Conservation (phyloP, 2,113 vertebrate genomes). For the Crotalus horridus region DNA sequence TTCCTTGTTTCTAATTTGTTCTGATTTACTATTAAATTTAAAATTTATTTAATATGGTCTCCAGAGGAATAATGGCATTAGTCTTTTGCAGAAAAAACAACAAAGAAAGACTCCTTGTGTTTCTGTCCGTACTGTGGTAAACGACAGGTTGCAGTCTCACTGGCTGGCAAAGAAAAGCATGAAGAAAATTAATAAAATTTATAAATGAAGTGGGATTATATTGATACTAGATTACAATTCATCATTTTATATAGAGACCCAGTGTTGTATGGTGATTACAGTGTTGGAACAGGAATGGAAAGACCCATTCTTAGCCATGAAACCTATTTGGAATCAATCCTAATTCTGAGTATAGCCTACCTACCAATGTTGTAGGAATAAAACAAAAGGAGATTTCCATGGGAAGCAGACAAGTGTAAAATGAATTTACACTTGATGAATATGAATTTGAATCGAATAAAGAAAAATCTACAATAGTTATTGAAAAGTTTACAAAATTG, state of each 20-base stretch:
- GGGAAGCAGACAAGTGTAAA: background rate
- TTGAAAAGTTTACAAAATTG: background rate
- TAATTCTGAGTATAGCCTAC: background rate
- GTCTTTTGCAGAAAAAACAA: background rate
- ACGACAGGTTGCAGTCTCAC: background rate
- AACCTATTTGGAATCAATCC: background rate
- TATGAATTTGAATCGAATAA: background rate
- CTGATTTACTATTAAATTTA: background rate
- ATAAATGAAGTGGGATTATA: background rate
- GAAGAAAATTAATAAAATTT: background rate
- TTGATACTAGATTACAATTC: background rate
- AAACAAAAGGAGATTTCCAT: background rate
- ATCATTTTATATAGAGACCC: background rate
- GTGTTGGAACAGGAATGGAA: background rate
- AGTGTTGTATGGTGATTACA: background rate
- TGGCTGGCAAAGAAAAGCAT: background rate
- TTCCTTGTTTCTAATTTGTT: background rate
- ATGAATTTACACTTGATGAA: background rate
- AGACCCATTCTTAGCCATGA: background rate
- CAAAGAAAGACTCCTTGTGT: background rate
- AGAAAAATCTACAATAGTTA: background rate
- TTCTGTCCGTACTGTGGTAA: background rate
- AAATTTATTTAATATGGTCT: background rate
- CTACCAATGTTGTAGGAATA: background rate
- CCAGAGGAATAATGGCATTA: background rate